Evolutionary conservation across 1,140 invertebrate genomes (phyloP), one percentile per base, ranked within the genome.

Genomic region (Coenobita brevimanus): DNA sequence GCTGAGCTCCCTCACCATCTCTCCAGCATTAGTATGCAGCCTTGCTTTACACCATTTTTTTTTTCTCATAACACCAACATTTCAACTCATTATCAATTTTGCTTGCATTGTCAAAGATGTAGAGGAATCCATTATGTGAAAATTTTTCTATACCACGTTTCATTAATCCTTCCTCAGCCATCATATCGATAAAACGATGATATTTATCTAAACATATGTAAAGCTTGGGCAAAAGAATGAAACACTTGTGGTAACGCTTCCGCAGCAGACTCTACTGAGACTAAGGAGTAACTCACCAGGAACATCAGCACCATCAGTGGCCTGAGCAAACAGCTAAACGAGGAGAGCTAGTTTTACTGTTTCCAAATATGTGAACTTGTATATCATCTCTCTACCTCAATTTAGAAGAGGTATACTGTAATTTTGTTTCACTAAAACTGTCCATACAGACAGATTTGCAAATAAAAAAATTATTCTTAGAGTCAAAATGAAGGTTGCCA

Each of bases 81-180:
- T 50, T 50, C 46, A 50, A 50, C 62, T 67, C n/a, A 24, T n/a
- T 10, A n/a, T 67, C 62, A 67, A 8, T 24, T n/a, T 67, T 67
- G 62, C 62, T 67, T 67, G n/a, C n/a, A 6, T 33, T 67, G n/a
- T 67, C 62, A 67, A 33, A 67, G 62, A 67, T n/a, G n/a, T 67
- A 69, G 2, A 27, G 33, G 64, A 69, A 69, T 69, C 64, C 43
- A 36, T 80, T 80, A 57, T 80, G 76, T 0, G 76, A 27, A 80
- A 57, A 33, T 57, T 80, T 80, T 57, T 57, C 46, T 57, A 27
- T 80, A 80, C 76, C 76, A 57, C 2, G 50, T 50, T 57, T 80
- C 38, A 27, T 80, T 57, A 27, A 57, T n/a, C 50, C 27, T 24
- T 80, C 76, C 76, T 24, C 21, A 80, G 3, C 73, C 73, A 76